Evolutionary conservation across 2,888 invertebrate genomes (phyloP).

Genomic region (Noctua janthina): DNA sequence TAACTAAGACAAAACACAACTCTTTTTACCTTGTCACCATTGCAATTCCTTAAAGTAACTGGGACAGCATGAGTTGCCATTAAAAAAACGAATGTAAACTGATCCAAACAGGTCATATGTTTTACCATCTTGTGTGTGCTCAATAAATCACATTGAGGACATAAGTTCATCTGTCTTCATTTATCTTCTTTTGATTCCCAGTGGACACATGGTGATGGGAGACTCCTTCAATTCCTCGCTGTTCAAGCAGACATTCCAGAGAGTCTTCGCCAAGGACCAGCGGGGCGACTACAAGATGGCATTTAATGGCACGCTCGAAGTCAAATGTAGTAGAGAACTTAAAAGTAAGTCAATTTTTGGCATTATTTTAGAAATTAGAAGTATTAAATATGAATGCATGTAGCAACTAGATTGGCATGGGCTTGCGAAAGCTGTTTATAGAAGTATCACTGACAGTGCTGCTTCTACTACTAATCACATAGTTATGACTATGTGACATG

Average conservation of each 20-base stretch:
- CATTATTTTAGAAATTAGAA: no score
- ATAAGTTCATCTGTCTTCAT: background rate
- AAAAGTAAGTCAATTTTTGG: conserved; percentile 91
- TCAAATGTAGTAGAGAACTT: conserved; percentile 98
- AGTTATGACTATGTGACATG: no score
- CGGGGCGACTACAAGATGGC: conserved; percentile 99
- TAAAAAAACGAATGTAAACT: background rate
- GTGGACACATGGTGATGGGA: conserved; percentile 99
- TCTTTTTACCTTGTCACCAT: background rate
- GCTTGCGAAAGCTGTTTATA: no score
- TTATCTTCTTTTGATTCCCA: conserved; percentile 78
- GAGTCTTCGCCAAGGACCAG: conserved; percentile 97
- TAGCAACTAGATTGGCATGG: no score
- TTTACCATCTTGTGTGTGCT: background rate
- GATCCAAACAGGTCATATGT: background rate
- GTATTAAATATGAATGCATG: no score
- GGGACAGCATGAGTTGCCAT: background rate
- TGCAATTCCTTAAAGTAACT: background rate
- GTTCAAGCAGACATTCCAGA: conserved; percentile 99
- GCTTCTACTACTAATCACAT: no score
- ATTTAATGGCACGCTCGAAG: conserved; percentile 98
- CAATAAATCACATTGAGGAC: background rate
- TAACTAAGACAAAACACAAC: background rate
- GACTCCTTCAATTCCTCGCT: conserved; percentile 99
- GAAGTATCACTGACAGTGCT: no score